These are phyloP conservation scores for Holacanthus passer DNA, from an alignment of 2,113 vertebrate species.

Conservation along the genomic window DNA sequence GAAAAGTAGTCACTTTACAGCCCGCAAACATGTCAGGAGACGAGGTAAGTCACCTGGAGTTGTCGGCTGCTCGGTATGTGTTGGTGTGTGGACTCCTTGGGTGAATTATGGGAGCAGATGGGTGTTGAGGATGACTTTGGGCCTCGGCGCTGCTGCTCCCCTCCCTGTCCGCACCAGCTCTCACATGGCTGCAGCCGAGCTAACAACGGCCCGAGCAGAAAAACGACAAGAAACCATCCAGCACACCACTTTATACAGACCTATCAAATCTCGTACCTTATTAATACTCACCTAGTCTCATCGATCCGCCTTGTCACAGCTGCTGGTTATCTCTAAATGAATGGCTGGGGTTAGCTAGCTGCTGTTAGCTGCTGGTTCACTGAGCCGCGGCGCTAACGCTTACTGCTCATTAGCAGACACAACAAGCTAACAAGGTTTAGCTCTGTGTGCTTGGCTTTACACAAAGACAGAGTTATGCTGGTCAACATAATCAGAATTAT, in stretches of 20 bases:
- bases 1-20: not conserved
- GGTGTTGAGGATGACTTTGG: conserved; percentile 63
- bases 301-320: not conserved
- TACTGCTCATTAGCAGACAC: not conserved
- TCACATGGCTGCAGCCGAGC: conserved; percentile 74
- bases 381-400: conserved; percentile 13
- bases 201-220: conserved; percentile 20
- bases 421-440: not conserved
- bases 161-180: conserved; percentile 49
- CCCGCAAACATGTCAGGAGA: conserved; percentile 84
- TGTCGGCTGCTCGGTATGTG: accelerated
- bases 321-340: not conserved
- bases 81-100: not conserved
- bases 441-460: not conserved
- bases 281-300: accelerated
- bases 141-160: conserved; percentile 59
- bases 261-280: accelerated
- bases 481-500: not conserved
- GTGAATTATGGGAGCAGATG: not conserved
- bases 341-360: not conserved
- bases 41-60: conserved; percentile 73
- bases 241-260: accelerated
- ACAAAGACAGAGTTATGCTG: too few species aligned
- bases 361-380: conserved; percentile 36
- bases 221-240: not conserved